These are phyloP conservation scores for Leptinotarsa texana DNA, from an alignment of 1,140 invertebrate species.

Conservation along the genomic window DNA sequence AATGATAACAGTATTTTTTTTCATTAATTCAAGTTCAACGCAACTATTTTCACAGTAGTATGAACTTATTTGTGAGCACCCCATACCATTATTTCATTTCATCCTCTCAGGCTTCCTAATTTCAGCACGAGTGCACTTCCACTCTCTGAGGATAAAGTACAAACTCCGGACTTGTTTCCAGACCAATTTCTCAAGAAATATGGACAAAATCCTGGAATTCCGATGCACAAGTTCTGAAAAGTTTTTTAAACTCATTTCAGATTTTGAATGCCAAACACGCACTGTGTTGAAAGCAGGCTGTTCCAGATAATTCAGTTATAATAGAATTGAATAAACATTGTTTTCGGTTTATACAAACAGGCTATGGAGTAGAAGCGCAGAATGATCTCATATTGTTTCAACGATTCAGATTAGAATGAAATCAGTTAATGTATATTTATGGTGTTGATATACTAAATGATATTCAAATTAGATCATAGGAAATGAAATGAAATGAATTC, in stretches of 20 bases:
- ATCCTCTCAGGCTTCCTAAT: too few species aligned
- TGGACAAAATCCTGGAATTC: not conserved
- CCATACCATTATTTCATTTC: not conserved
- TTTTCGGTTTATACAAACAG: not conserved
- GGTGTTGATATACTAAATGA: too few species aligned
- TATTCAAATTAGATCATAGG: too few species aligned
- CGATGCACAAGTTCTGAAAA: not conserved
- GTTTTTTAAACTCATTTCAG: not conserved
- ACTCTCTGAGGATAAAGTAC: conserved; percentile 3
- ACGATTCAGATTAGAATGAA: too few species aligned
- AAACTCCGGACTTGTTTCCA: not conserved
- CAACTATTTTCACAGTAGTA: not conserved
- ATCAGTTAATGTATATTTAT: too few species aligned
- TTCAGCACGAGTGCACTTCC: not conserved
- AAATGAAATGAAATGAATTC: too few species aligned
- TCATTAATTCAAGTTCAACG: not conserved
- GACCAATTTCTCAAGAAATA: not conserved
- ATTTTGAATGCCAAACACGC: not conserved
- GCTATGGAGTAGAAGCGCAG: not conserved
- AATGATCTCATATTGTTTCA: too few species aligned
- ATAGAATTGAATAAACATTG: not conserved
- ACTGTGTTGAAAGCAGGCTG: not conserved
- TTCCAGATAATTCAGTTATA: not conserved
- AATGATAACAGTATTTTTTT: too few species aligned
- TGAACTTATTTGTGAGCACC: not conserved